These are phyloP conservation scores for Drosophila mettleri DNA, from an alignment of 2,888 invertebrate genomes.

Conservation along the genomic window DNA sequence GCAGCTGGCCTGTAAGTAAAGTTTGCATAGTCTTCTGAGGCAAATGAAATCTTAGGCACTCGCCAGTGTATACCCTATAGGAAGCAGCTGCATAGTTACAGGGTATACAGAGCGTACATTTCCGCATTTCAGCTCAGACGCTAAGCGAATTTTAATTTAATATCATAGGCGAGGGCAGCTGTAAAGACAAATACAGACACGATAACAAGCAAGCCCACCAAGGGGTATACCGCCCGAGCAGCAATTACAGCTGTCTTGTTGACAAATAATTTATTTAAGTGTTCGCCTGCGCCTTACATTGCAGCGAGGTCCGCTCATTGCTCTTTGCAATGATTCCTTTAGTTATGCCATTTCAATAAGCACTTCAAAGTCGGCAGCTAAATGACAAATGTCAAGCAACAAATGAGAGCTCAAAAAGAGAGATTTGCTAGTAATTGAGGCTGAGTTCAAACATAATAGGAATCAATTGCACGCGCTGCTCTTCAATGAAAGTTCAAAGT, in stretches of 20 bases:
- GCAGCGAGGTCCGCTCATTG: neutral
- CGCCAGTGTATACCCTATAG: neutral
- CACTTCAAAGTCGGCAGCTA: neutral
- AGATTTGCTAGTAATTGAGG: neutral
- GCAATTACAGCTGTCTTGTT: slow-evolving; percentile 4
- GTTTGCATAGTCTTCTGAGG: too few species aligned
- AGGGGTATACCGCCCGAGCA: slow-evolving; percentile 1
- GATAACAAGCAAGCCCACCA: neutral
- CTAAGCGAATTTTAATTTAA: slow-evolving; percentile 25
- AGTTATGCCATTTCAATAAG: neutral
- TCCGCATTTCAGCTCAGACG: slow-evolving; percentile 34
- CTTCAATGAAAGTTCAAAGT: slow-evolving; percentile 3
- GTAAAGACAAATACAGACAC: neutral
- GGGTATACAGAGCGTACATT: slow-evolving; percentile 14
- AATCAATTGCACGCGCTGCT: slow-evolving; percentile 1
- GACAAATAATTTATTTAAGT: slow-evolving; percentile 9
- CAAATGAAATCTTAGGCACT: neutral
- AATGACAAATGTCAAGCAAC: neutral
- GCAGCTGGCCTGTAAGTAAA: neutral
- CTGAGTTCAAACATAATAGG: neutral
- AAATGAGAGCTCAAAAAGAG: neutral
- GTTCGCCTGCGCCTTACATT: neutral
- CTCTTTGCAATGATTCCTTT: neutral
- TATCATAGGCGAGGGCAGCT: neutral
- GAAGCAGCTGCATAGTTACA: neutral